Conservation (phyloP, 2,113 vertebrate species). For the Suricata suricatta region DNA sequence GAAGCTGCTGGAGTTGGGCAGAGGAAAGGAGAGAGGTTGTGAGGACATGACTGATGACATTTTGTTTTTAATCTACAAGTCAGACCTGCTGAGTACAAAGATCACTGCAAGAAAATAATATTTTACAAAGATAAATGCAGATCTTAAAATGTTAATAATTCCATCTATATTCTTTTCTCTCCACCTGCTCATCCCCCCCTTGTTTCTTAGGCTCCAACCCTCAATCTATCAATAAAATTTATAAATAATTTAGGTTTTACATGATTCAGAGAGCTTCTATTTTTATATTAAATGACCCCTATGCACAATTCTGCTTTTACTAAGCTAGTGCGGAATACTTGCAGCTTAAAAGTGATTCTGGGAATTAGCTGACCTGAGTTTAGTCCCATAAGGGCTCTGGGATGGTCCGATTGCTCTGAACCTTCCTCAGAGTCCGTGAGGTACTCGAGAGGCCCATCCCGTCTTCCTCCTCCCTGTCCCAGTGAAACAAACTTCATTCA, state of each 20-base stretch:
- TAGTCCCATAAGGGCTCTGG: not conserved
- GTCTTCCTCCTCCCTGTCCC: not conserved
- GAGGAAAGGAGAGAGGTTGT: not conserved
- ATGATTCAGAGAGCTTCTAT: conserved; percentile 50
- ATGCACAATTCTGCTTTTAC: conserved; percentile 14
- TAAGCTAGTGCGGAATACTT: not conserved
- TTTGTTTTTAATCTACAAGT: conserved; percentile 56
- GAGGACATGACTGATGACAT: not conserved
- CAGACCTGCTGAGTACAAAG: conserved; percentile 49
- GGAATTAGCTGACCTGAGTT: not conserved
- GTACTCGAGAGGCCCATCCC: not conserved
- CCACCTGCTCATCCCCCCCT: not conserved
- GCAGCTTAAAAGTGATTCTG: not conserved
- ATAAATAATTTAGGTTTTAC: conserved; percentile 47
- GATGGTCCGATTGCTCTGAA: not conserved
- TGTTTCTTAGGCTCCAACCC: not conserved
- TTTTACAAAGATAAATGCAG: conserved; percentile 34
- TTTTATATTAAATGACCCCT: conserved; percentile 55
- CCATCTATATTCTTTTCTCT: not conserved
- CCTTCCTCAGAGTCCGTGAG: not conserved
- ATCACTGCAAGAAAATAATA: not conserved
- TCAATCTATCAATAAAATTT: not conserved
- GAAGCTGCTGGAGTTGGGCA: not conserved
- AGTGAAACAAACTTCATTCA: not conserved
- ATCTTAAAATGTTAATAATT: conserved; percentile 20